A percentile compares a stretch with the other conserved stretches of the same genome.
Evolutionary conservation across 1,140 invertebrate species (phyloP).

Genomic region (Cryptotermes secundus): DNA sequence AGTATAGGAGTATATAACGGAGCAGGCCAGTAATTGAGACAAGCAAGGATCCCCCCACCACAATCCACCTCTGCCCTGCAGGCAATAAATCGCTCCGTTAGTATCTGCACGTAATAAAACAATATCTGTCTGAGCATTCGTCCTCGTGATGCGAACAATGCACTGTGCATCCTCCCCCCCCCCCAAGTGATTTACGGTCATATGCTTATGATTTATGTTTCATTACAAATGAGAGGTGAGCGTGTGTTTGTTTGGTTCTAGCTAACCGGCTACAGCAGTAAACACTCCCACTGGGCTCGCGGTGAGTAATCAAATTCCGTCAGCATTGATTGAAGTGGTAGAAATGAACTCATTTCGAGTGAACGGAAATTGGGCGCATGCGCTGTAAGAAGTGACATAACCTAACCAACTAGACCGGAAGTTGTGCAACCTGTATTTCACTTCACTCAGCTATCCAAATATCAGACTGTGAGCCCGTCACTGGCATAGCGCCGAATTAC

Average conservation of each 20-base stretch:
- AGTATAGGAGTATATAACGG: background rate
- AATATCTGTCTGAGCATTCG: background rate
- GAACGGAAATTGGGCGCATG: background rate
- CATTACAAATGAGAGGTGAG: slow-evolving; percentile 14
- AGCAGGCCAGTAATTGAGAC: background rate
- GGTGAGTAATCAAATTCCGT: background rate
- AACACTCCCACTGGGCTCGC: background rate
- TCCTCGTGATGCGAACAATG: background rate
- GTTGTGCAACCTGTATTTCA: no score
- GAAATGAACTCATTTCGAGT: no score
- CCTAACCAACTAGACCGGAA: background rate
- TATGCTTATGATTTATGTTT: background rate
- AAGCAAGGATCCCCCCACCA: background rate
- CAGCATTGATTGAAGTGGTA: background rate
- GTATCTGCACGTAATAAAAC: slow-evolving; percentile 4
- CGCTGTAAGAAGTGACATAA: background rate
- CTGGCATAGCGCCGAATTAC: no score
- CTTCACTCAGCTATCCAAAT: no score
- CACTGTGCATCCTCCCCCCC: background rate
- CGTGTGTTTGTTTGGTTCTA: background rate
- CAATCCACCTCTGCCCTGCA: background rate
- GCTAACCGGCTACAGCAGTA: background rate
- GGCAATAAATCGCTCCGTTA: background rate
- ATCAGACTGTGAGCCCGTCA: no score
- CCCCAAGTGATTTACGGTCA: background rate